These are phyloP conservation scores for Micromys minutus DNA, from an alignment of 2,113 vertebrate species.

Conservation along the genomic window DNA sequence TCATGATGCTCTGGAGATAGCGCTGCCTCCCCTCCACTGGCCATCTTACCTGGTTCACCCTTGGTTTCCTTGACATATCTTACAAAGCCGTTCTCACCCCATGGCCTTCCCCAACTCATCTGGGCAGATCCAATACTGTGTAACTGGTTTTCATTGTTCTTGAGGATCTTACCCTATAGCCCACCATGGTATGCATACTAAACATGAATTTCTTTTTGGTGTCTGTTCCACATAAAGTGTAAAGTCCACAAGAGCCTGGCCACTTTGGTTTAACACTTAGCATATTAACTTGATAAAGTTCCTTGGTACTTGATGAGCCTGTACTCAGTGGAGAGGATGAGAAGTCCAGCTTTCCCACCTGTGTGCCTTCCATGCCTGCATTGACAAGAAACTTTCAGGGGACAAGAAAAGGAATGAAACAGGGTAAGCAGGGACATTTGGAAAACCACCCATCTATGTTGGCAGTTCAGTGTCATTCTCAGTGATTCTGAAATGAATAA, in stretches of 20 bases:
- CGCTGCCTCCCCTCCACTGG: rapidly evolving
- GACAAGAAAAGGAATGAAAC: background rate
- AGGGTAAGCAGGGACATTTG: background rate
- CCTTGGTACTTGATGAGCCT: background rate
- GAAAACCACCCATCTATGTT: background rate
- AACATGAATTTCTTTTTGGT: background rate
- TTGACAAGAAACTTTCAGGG: background rate
- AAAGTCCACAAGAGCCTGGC: background rate
- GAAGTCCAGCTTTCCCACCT: rapidly evolving
- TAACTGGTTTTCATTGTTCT: background rate
- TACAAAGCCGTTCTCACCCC: no score
- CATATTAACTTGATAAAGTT: no score
- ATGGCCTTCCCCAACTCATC: background rate
- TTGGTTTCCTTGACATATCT: background rate
- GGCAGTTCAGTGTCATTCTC: background rate
- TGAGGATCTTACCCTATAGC: background rate
- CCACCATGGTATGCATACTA: background rate
- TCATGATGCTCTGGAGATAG: background rate
- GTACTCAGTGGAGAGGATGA: background rate
- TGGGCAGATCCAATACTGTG: no score
- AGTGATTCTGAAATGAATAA: background rate
- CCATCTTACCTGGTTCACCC: background rate
- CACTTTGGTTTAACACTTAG: background rate
- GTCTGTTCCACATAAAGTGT: background rate
- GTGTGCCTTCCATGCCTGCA: background rate